These are phyloP conservation scores for Alviniconcha strummeri DNA, from an alignment of 2,888 invertebrate species.

Conservation along the genomic window DNA sequence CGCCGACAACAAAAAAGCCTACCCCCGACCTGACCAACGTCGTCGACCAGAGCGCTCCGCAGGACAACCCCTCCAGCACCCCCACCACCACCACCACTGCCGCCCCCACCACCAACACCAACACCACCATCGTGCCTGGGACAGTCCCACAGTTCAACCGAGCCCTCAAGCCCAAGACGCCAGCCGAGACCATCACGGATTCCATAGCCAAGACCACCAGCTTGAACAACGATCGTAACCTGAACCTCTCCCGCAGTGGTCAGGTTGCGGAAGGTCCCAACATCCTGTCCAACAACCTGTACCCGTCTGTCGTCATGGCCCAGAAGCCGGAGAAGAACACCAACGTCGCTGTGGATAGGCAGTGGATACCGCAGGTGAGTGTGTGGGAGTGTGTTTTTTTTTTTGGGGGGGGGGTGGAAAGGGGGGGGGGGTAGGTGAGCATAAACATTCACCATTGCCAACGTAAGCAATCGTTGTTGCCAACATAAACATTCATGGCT, in stretches of 20 bases:
- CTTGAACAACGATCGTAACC: constrained; percentile 27
- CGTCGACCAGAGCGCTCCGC: neutral
- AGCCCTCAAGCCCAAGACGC: constrained; percentile 43
- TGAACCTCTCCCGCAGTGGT: neutral
- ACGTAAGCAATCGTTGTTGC: too few relatives aligned
- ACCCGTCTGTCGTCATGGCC: constrained; percentile 31
- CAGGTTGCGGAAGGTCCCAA: neutral
- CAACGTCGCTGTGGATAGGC: constrained; percentile 28
- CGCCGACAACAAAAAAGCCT: constrained; percentile 37
- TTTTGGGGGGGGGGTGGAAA: neutral
- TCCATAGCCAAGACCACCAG: constrained; percentile 17
- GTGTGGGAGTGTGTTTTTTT: neutral
- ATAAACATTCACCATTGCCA: too few relatives aligned
- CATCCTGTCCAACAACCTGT: constrained; percentile 27
- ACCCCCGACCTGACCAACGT: neutral
- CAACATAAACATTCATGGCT: too few relatives aligned
- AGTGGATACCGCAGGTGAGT: constrained; percentile 18
- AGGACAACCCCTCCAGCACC: neutral
- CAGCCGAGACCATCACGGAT: neutral
- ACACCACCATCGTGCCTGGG: neutral
- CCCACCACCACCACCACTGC: neutral
- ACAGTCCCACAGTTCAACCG: constrained; percentile 43
- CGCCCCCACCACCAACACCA: neutral
- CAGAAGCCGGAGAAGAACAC: constrained; percentile 36
- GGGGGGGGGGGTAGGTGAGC: too few relatives aligned